phyloP scores from a whole-genome alignment of 2,797 vertebrate genomes.

The Esox lucius region DNA sequence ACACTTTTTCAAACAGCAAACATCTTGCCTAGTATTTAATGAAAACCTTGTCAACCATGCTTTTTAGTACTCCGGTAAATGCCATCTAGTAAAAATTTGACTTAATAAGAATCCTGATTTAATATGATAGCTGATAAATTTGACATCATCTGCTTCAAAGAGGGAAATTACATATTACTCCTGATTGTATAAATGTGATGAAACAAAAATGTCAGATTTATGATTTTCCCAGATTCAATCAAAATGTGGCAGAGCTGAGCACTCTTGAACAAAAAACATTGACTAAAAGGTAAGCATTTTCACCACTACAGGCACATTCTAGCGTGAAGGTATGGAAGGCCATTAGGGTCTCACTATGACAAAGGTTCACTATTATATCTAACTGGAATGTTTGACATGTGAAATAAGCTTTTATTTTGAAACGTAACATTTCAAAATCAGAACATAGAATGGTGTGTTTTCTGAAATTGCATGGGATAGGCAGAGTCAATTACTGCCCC shows the following conservation, averaged over 20 bases:
- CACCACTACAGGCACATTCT: neutral
- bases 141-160: slow-evolving; percentile 36
- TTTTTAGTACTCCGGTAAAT: slow-evolving; percentile 63
- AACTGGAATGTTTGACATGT: too few species aligned
- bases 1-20: slow-evolving; percentile 29
- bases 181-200: slow-evolving; percentile 26
- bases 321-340: neutral
- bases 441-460: too few species aligned
- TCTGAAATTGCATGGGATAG: too few species aligned
- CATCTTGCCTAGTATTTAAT: slow-evolving; percentile 57
- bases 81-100: slow-evolving; percentile 63
- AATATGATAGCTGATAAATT: slow-evolving; percentile 64
- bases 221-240: slow-evolving; percentile 53
- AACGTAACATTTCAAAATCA: too few species aligned
- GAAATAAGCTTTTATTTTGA: too few species aligned
- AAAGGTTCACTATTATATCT: too few species aligned
- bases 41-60: slow-evolving; percentile 62
- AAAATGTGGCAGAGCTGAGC: slow-evolving; percentile 33
- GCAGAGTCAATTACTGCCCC: too few species aligned
- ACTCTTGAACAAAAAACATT: slow-evolving; percentile 38
- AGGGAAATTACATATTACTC: slow-evolving; percentile 44
- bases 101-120: slow-evolving; percentile 64
- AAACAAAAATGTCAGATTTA: slow-evolving; percentile 61
- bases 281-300: slow-evolving; percentile 18
- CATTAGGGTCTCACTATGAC: too few species aligned